Percentiles rank a stretch among this genome's conserved stretches.
phyloP scores from a whole-genome alignment of 1,140 invertebrate genomes.

The Drosophila serrata region DNA sequence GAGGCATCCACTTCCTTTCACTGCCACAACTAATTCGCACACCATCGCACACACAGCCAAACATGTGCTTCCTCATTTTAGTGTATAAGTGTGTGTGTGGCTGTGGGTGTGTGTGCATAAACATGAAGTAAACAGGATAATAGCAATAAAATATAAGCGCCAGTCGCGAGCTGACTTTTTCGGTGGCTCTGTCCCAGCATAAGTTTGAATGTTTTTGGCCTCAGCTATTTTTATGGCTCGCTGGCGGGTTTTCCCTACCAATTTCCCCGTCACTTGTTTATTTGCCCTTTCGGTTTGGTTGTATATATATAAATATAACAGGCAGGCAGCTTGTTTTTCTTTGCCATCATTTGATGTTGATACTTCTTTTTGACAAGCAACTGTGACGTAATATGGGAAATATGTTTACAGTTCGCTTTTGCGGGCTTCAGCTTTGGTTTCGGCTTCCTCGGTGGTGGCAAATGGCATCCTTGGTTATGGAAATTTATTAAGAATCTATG shows the following conservation, averaged over 20 bases:
- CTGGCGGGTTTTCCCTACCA: constrained; percentile 54
- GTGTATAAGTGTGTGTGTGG: constrained; percentile 16
- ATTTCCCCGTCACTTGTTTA: constrained; percentile 52
- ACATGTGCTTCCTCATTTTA: constrained; percentile 30
- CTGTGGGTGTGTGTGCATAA: constrained; percentile 62
- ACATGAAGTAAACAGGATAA: constrained; percentile 84
- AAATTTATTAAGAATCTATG: constrained; percentile 80
- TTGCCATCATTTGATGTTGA: constrained; percentile 51
- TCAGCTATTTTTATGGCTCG: constrained; percentile 77
- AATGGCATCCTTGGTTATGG: constrained; percentile 30
- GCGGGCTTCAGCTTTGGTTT: constrained; percentile 6
- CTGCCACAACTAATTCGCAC: constrained; percentile 83
- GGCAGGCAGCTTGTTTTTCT: constrained; percentile 26
- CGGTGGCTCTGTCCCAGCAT: constrained; percentile 63
- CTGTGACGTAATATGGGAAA: constrained; percentile 80
- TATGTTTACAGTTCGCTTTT: constrained; percentile 56
- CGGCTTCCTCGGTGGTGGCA: constrained; percentile 1
- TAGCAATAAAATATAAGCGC: constrained; percentile 84
- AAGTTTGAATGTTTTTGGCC: constrained; percentile 79
- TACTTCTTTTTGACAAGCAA: constrained; percentile 49
- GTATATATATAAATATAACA: not conserved
- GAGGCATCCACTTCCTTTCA: constrained; percentile 65
- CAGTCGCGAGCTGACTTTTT: constrained; percentile 60
- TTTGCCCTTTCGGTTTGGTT: constrained; percentile 45
- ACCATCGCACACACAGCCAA: constrained; percentile 52